Base-by-base conservation (phyloP, 1,140 invertebrate species). In the Drosophila pallidifrons region DNA sequence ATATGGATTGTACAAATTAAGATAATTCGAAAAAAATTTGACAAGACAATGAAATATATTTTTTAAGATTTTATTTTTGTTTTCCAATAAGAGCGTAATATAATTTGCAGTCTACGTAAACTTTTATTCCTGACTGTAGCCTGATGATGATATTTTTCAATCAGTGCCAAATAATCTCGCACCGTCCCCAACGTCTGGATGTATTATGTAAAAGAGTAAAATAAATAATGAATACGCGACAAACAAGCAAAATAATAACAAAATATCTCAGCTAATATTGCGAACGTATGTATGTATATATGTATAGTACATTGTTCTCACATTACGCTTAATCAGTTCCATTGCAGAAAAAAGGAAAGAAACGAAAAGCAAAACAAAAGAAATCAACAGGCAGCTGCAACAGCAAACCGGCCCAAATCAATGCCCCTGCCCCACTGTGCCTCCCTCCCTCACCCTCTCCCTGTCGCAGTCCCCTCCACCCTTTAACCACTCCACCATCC, bases 261-360 rank as follows among this genome's bases (percentile, higher is more conserved):
- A 64, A 64, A 71, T 52, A 49, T 72, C 45, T 11, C 69, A 72
- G 67, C 57, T 54, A 74, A 75, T 81, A 70, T 71, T 49, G 68
- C 52, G 66, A 54, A 57, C 30, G 49, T 25, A 25, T 25, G 20
- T 25, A 25, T 0, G 3, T 20, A 20, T 3, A 3, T 25, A 4
- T 0, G 3, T 25, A 25, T 25, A 20, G 20, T 41, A 20, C 38
- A 55, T 46, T 68, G 46, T 55, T 58, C 85, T 90, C 85, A 79
- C 60, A 88, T 83, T 90, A 81, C 81, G 78, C 80, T 79, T 80
- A 77, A 88, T 87, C 83, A 83, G 80, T 83, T 77, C 55, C 38
- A 54, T 67, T 55, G 74, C 66, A 57, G 35, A 32, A 32, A 32
- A 5, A 32, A 7, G 5, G 7, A 32, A 64, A 65, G 67, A 49